phyloP scores from a whole-genome alignment of 37 sponge, comb jelly and placozoan species.

The Halisarca cf. caerulea region DNA sequence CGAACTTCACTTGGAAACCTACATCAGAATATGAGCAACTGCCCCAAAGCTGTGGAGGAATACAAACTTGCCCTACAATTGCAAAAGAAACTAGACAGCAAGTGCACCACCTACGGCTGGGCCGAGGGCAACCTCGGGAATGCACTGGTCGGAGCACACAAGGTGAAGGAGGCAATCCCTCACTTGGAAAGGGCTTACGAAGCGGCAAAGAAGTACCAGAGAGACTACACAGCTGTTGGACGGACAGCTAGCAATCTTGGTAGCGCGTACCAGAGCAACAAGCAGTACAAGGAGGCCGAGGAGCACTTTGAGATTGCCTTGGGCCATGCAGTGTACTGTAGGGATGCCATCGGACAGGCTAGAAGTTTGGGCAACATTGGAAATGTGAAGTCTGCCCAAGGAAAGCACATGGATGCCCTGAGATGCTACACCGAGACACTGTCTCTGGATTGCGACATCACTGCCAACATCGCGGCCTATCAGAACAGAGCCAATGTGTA shows the following conservation, averaged over 20 bases:
- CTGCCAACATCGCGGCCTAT: slow-evolving; percentile 43
- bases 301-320: slow-evolving; percentile 67
- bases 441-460: slow-evolving; percentile 44
- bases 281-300: slow-evolving; percentile 48
- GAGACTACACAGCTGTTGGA: slow-evolving; percentile 49
- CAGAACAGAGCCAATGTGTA: slow-evolving; percentile 76
- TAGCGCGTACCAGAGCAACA: slow-evolving; percentile 59
- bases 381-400: slow-evolving; percentile 57
- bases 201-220: slow-evolving; percentile 46
- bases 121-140: slow-evolving; percentile 81
- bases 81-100: slow-evolving; percentile 21
- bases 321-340: slow-evolving; percentile 65
- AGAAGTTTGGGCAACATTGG: slow-evolving; percentile 78
- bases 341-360: slow-evolving; percentile 58
- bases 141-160: slow-evolving; percentile 58
- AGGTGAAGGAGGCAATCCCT: slow-evolving; percentile 52
- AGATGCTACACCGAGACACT: slow-evolving; percentile 62
- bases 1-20: slow-evolving; percentile 69
- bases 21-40: slow-evolving; percentile 55
- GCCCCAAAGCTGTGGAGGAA: slow-evolving; percentile 44
- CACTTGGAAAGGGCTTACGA: slow-evolving; percentile 57
- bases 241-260: slow-evolving; percentile 73
- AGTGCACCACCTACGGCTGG: slow-evolving; percentile 63
- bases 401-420: slow-evolving; percentile 43
- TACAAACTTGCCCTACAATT: slow-evolving; percentile 44